Conservation (phyloP, 1,140 invertebrate genomes). For the Aricia agestis region DNA sequence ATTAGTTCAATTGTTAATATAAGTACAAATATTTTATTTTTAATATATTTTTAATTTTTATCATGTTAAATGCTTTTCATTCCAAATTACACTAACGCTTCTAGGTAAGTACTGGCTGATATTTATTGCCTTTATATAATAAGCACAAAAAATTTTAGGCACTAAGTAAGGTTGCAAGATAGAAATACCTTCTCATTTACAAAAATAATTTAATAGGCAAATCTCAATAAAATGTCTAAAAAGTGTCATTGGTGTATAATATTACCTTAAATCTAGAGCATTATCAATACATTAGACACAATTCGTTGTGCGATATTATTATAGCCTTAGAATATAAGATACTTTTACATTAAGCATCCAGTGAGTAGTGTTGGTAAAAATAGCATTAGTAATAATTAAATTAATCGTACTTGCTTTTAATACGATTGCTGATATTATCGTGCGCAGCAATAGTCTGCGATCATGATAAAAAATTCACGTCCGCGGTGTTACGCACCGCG, state of each 20-base stretch:
- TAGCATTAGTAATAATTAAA: too few species aligned
- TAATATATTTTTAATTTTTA: too few species aligned
- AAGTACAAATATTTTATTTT: too few species aligned
- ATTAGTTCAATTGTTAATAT: too few species aligned
- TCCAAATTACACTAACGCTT: not conserved
- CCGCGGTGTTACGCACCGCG: too few species aligned
- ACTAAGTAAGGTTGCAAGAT: conserved; percentile 10
- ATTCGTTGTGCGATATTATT: conserved; percentile 57
- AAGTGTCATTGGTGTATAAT: conserved; percentile 73
- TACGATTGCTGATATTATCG: too few species aligned
- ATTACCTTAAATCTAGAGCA: conserved; percentile 59
- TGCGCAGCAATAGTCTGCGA: too few species aligned
- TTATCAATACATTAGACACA: conserved; percentile 54
- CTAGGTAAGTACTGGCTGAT: too few species aligned
- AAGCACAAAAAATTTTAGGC: not conserved
- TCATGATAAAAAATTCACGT: too few species aligned
- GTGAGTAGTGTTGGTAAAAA: too few species aligned
- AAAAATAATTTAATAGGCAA: conserved; percentile 76
- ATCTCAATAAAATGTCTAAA: conserved; percentile 72
- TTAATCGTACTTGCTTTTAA: too few species aligned
- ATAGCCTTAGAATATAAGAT: conserved; percentile 23
- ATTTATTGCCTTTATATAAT: not conserved
- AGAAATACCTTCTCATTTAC: conserved; percentile 49
- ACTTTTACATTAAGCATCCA: not conserved
- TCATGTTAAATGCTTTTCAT: not conserved